A percentile compares a stretch with the other conserved stretches of the same genome.
Evolutionary conservation across 2,113 vertebrate species (phyloP).

Genomic region (Cynopterus brachyotis): DNA sequence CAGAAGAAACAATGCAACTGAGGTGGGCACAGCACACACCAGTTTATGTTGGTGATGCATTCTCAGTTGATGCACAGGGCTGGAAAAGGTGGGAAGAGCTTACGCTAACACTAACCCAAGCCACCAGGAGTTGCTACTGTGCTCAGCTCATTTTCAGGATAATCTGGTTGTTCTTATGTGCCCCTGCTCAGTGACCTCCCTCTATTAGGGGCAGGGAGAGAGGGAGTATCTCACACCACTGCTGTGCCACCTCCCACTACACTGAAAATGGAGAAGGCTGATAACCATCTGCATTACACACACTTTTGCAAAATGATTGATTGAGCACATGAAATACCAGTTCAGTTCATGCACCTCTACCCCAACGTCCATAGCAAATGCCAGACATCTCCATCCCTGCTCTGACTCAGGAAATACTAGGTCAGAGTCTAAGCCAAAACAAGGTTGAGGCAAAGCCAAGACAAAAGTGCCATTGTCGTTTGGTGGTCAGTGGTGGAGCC

Average conservation of each 20-base stretch:
- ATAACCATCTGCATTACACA: neutral
- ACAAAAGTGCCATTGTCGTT: neutral
- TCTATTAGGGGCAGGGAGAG: neutral
- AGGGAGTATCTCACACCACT: neutral
- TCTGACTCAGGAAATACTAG: neutral
- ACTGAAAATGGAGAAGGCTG: neutral
- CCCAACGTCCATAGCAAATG: neutral
- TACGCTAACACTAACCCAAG: neutral
- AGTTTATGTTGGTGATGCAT: neutral
- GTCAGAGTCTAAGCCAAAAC: neutral
- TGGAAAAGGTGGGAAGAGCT: neutral
- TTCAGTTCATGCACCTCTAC: neutral
- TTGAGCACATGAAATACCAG: neutral
- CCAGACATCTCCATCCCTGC: neutral
- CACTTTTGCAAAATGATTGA: neutral
- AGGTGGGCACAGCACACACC: neutral
- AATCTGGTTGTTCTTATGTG: neutral
- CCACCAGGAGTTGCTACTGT: neutral
- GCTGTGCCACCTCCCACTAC: neutral
- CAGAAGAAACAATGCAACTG: neutral
- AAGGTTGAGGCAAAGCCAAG: neutral
- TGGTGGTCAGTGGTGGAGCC: neutral
- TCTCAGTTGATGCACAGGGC: neutral
- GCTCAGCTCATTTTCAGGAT: neutral
- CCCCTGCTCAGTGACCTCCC: neutral